These are phyloP conservation scores for Neomonachus schauinslandi DNA, from an alignment of 2,113 vertebrate genomes.

Conservation along the genomic window DNA sequence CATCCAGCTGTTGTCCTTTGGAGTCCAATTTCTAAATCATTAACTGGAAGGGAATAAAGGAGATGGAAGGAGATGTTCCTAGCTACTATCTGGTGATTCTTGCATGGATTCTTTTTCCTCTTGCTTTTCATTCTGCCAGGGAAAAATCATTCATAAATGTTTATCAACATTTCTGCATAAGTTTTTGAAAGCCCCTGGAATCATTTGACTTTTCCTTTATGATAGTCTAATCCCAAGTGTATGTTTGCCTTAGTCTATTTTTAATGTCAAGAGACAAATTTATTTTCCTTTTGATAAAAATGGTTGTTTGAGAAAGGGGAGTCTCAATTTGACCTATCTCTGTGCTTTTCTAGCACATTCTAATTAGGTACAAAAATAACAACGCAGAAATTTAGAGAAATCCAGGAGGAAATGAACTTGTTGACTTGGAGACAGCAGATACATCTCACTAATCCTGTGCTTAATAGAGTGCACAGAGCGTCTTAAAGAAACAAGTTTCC, in stretches of 20 bases:
- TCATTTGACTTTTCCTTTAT: slow-evolving; percentile 31
- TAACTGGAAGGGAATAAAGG: neutral
- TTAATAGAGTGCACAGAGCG: neutral
- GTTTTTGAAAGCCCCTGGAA: slow-evolving; percentile 39
- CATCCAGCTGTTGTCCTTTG: neutral
- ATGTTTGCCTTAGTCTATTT: slow-evolving; percentile 11
- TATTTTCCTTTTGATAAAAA: slow-evolving; percentile 9
- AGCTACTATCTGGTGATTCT: neutral
- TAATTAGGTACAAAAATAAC: slow-evolving; percentile 24
- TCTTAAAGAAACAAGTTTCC: neutral
- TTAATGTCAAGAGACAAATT: slow-evolving; percentile 18
- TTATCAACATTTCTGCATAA: slow-evolving; percentile 46
- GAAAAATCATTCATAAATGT: neutral
- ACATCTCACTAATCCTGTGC: neutral
- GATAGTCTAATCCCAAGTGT: neutral
- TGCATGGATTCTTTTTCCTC: neutral
- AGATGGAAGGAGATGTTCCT: neutral
- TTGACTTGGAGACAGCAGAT: neutral
- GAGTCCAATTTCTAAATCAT: neutral
- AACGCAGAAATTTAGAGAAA: neutral
- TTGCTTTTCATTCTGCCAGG: neutral
- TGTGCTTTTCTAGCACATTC: neutral
- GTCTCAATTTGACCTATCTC: slow-evolving; percentile 13
- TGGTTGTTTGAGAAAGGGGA: slow-evolving; percentile 16
- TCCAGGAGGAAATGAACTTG: neutral